A percentile compares a stretch with the other conserved stretches of the same genome.
These are phyloP conservation scores for Meriones unguiculatus DNA, from an alignment of 2,113 vertebrate genomes.

Conservation along the genomic window DNA sequence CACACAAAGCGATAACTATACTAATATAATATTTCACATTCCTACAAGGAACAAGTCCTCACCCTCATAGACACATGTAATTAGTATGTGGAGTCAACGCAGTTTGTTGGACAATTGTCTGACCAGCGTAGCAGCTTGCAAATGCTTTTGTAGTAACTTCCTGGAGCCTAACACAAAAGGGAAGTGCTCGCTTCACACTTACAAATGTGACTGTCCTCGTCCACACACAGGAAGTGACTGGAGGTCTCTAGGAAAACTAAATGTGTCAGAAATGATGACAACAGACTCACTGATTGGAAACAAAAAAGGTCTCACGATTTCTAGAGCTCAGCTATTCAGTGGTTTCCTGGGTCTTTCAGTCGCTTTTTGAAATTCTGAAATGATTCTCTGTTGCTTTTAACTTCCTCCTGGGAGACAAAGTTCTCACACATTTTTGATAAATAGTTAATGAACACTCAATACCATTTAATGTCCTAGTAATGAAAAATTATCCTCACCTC, in stretches of 20 bases:
- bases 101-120: neutral
- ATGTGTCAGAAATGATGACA: neutral
- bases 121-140: neutral
- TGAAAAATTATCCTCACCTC: neutral
- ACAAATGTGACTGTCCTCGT: neutral
- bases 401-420: neutral
- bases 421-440: neutral
- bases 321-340: neutral
- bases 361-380: neutral
- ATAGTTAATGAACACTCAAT: neutral
- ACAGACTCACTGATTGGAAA: neutral
- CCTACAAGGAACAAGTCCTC: neutral
- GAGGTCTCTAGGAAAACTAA: neutral
- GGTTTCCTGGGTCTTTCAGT: neutral
- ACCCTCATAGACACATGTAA: neutral
- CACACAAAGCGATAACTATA: neutral
- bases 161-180: neutral
- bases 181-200: neutral
- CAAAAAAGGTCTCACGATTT: neutral
- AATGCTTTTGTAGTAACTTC: neutral
- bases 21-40: neutral
- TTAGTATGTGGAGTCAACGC: neutral
- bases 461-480: neutral
- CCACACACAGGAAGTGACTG: neutral
- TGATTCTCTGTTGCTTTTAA: neutral